A percentile compares a stretch with the other conserved stretches of the same genome.
Evolutionary conservation across 2,888 invertebrate genomes (phyloP).

Genomic region (Trichogramma evanescens): DNA sequence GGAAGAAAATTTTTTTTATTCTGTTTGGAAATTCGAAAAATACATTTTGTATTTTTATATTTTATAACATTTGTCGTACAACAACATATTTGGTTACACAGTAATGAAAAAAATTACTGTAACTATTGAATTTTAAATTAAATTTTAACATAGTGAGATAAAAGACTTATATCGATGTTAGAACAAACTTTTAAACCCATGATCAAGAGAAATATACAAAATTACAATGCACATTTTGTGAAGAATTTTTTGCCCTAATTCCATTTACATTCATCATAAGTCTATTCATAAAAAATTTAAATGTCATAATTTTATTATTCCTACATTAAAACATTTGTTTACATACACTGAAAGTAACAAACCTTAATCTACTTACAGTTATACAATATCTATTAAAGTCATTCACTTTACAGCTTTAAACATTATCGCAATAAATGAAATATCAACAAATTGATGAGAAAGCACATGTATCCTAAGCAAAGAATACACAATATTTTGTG

Average conservation of each 20-base stretch:
- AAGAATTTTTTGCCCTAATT: background rate
- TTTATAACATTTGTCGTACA: conserved; percentile 8
- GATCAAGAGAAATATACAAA: conserved; percentile 1
- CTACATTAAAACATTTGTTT: background rate
- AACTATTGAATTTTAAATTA: conserved; percentile 2
- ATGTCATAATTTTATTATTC: conserved; percentile 6
- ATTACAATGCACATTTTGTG: background rate
- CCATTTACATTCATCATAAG: background rate
- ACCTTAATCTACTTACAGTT: conserved; percentile 3
- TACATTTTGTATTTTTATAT: conserved; percentile 11
- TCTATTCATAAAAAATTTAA: background rate
- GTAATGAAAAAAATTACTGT: conserved; percentile 1
- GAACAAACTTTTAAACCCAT: background rate
- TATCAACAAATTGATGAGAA: conserved; percentile 6
- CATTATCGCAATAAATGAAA: background rate
- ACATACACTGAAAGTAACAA: conserved; percentile 6
- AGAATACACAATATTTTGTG: background rate
- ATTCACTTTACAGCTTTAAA: conserved; percentile 8
- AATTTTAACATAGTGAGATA: conserved; percentile 2
- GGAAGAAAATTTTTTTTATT: conserved; percentile 9
- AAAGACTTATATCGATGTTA: conserved; percentile 8
- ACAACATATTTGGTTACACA: conserved; percentile 1
- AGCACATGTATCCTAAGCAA: background rate
- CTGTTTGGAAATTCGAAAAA: conserved; percentile 8
- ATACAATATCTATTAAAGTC: background rate